These are phyloP conservation scores for Cariama cristata DNA, from an alignment of 2,113 vertebrate species.

Conservation along the genomic window DNA sequence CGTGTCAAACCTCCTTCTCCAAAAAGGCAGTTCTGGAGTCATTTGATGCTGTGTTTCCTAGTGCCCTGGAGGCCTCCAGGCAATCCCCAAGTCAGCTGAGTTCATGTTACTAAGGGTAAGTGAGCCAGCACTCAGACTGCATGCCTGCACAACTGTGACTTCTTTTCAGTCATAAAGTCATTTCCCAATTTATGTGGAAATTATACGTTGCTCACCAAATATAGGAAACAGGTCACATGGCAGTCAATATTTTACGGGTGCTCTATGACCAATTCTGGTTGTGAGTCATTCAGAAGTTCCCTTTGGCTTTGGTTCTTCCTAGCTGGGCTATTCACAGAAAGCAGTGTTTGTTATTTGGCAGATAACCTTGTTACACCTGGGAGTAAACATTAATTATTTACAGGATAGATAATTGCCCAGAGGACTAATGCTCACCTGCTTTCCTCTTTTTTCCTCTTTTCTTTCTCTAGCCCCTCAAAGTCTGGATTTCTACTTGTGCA, in stretches of 20 bases:
- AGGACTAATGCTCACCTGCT: neutral
- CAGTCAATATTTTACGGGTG: neutral
- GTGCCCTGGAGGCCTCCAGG: neutral
- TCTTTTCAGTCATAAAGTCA: neutral
- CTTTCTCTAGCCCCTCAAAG: neutral
- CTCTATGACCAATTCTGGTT: neutral
- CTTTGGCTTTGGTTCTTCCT: neutral
- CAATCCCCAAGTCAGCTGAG: neutral
- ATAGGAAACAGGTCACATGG: neutral
- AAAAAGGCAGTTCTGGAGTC: neutral
- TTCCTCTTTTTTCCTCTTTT: neutral
- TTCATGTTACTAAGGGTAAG: neutral
- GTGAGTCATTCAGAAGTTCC: neutral
- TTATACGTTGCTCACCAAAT: neutral
- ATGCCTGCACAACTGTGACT: neutral
- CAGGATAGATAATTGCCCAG: neutral
- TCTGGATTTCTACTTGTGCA: neutral
- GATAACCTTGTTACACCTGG: neutral
- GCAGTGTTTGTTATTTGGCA: neutral
- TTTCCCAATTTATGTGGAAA: slow-evolving; percentile 6
- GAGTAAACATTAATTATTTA: neutral
- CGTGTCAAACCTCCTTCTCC: neutral
- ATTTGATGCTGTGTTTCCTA: neutral
- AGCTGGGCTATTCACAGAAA: neutral
- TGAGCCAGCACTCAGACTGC: neutral